Evolutionary conservation across 2,113 vertebrate species (phyloP).

Genomic region (Electrona antarctica): DNA sequence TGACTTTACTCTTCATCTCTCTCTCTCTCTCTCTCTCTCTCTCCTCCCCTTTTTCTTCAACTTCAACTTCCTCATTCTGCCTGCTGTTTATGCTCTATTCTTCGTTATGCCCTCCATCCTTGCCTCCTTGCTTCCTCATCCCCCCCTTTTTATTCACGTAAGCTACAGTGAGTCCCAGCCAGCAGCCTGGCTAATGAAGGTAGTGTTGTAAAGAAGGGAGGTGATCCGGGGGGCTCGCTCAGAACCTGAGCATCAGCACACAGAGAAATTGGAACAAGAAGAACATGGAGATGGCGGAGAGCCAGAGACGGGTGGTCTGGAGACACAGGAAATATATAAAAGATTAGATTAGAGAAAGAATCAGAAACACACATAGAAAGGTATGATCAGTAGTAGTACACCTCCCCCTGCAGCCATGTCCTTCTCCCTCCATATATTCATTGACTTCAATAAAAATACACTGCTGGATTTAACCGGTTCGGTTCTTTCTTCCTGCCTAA

Average conservation of each 20-base stretch:
- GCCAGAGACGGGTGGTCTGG: conserved; percentile 47
- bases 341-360: conserved; percentile 43
- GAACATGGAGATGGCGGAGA: conserved; percentile 34
- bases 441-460: too few relatives aligned
- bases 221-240: too few relatives aligned
- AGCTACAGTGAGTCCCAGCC: conserved; percentile 1
- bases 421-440: too few relatives aligned
- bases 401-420: too few relatives aligned
- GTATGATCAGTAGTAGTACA: too few relatives aligned
- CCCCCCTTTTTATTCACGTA: neutral
- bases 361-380: conserved; percentile 28
- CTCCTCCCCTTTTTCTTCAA: neutral
- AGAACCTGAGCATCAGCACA: conserved; percentile 50
- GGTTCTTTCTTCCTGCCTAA: too few relatives aligned
- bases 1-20: conserved; percentile 33
- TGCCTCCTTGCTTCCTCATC: neutral
- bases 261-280: conserved; percentile 50
- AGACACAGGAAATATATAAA: conserved; percentile 51
- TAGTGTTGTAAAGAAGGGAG: conserved; percentile 66
- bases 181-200: conserved; percentile 60
- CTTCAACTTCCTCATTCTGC: too few relatives aligned
- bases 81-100: too few relatives aligned
- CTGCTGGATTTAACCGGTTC: too few relatives aligned
- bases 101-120: neutral
- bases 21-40: conserved; percentile 22